Conservation (phyloP, 2,797 vertebrate genomes). For the Characodon lateralis region DNA sequence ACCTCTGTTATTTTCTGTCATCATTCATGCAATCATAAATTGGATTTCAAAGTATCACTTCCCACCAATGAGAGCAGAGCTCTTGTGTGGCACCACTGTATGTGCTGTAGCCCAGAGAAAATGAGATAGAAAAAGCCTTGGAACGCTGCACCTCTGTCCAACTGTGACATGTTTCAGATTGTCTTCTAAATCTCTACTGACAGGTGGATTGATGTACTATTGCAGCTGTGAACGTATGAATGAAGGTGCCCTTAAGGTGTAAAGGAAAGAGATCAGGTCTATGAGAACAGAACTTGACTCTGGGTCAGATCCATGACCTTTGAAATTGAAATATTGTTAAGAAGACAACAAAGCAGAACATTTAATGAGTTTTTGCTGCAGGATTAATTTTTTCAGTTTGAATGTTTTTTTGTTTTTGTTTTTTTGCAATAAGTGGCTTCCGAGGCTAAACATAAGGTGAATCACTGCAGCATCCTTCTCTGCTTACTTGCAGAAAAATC, state of each 20-base stretch:
- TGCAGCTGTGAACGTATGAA: constrained; percentile 46
- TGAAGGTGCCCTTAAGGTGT: constrained; percentile 35
- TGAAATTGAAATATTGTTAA: not conserved
- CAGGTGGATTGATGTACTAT: constrained; percentile 59
- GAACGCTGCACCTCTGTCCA: constrained; percentile 33
- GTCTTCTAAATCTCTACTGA: constrained; percentile 65
- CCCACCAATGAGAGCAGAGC: not conserved
- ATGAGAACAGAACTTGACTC: constrained; percentile 9
- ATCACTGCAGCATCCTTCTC: not conserved
- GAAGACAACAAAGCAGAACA: not conserved
- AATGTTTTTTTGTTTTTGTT: not conserved
- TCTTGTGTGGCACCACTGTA: not conserved
- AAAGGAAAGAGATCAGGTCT: constrained; percentile 21
- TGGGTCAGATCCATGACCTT: not conserved
- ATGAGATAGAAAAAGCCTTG: constrained; percentile 38
- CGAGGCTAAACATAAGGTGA: not conserved
- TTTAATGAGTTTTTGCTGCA: not conserved
- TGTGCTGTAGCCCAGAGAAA: constrained; percentile 5
- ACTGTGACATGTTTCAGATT: constrained; percentile 57
- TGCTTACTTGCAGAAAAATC: not conserved
- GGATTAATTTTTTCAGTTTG: not conserved
- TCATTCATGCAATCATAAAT: not conserved
- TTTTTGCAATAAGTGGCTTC: not conserved
- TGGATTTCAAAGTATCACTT: not conserved
- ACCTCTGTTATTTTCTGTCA: not conserved